Evolutionary conservation across 2,888 invertebrate species (phyloP).

Genomic region (Chesias legatella): DNA sequence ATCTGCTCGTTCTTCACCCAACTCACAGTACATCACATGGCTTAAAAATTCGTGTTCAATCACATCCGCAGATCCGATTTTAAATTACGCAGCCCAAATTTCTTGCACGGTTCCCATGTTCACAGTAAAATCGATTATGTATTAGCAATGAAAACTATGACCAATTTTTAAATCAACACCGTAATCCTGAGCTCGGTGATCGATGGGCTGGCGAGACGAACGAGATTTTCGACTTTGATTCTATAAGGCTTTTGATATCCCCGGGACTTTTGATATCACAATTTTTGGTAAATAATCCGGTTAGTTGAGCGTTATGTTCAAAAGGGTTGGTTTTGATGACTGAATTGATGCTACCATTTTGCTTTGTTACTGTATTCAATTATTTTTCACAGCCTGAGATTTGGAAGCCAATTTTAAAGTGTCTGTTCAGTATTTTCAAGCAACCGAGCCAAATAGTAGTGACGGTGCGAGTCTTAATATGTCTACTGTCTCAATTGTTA

Average conservation of each 20-base stretch:
- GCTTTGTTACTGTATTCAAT: too few species aligned
- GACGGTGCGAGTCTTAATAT: too few species aligned
- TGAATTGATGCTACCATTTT: background rate
- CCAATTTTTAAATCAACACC: constrained; percentile 71
- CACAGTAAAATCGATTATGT: constrained; percentile 65
- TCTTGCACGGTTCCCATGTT: constrained; percentile 49
- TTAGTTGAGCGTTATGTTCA: constrained; percentile 3
- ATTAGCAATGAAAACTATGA: constrained; percentile 60
- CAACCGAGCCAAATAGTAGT: too few species aligned
- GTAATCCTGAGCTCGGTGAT: constrained; percentile 64
- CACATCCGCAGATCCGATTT: constrained; percentile 19
- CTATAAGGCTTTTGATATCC: too few species aligned
- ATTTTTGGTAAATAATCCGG: constrained; percentile 12
- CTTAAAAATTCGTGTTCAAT: constrained; percentile 8
- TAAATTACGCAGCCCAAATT: constrained; percentile 24
- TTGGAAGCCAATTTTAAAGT: too few species aligned
- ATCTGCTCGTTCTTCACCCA: too few species aligned
- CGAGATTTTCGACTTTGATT: constrained; percentile 38
- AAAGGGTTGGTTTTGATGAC: background rate
- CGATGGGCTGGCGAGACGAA: constrained; percentile 47
- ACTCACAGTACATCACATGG: too few species aligned
- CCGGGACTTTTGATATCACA: constrained; percentile 15
- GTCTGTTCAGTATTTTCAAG: too few species aligned
- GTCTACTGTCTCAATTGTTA: too few species aligned
- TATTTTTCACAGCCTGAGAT: too few species aligned